phyloP scores from a whole-genome alignment of 1,140 invertebrate species.

The Ceratosolen fusciceps region DNA sequence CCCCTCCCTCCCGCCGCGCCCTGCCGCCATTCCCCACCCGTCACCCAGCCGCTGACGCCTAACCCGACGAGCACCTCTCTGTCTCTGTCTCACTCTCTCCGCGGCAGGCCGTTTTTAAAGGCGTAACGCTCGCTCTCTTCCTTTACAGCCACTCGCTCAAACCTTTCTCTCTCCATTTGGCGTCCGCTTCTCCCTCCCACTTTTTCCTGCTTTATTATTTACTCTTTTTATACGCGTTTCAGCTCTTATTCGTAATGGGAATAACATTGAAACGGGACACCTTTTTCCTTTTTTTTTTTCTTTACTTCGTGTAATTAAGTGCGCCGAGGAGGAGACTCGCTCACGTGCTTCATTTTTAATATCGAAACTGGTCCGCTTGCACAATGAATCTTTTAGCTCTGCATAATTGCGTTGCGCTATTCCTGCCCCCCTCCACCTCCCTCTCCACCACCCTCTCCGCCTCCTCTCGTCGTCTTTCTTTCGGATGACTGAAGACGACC shows the following conservation, averaged over 20 bases:
- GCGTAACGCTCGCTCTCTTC: not conserved
- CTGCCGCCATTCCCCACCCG: not conserved
- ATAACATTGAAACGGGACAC: not conserved
- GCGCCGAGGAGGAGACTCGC: no score
- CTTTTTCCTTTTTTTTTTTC: not conserved
- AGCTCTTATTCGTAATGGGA: not conserved
- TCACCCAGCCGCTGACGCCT: not conserved
- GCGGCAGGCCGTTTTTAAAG: no score
- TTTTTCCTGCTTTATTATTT: not conserved
- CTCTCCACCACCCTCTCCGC: no score
- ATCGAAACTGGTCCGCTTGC: not conserved
- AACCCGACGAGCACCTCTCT: not conserved
- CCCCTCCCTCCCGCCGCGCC: not conserved
- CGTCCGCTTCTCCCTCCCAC: not conserved
- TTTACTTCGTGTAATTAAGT: not conserved
- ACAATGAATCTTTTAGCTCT: not conserved
- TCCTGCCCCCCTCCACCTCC: no score
- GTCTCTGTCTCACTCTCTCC: slow-evolving; percentile 9
- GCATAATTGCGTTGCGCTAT: not conserved
- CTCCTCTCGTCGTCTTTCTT: no score
- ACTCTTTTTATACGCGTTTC: no score
- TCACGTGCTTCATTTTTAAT: not conserved
- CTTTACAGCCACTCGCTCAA: slow-evolving; percentile 6
- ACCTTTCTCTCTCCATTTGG: slow-evolving; percentile 28
- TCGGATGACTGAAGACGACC: no score